Conservation (phyloP, 2,113 vertebrate genomes). For the Mirza zaza region DNA sequence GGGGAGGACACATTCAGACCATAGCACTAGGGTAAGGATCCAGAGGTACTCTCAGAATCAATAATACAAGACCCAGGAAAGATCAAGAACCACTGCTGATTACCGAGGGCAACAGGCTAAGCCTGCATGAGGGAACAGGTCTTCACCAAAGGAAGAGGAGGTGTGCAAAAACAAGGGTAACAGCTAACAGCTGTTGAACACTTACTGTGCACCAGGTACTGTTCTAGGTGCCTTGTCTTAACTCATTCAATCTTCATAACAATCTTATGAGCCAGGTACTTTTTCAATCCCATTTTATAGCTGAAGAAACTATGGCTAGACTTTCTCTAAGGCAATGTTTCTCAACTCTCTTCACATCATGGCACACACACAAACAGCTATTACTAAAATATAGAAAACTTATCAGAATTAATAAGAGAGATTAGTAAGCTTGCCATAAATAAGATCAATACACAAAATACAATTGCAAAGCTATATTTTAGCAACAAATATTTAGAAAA, state of each 20-base stretch:
- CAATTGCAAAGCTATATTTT: not conserved
- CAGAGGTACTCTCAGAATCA: not conserved
- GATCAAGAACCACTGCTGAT: not conserved
- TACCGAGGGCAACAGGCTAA: not conserved
- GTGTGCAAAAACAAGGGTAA: not conserved
- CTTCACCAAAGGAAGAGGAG: not conserved
- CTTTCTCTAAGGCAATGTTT: not conserved
- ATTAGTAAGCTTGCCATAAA: not conserved
- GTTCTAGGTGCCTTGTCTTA: not conserved
- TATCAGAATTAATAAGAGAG: not conserved
- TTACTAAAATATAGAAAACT: not conserved
- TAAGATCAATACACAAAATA: not conserved
- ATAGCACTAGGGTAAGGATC: not conserved
- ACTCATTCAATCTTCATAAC: not conserved
- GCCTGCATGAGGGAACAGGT: not conserved
- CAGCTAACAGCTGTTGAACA: not conserved
- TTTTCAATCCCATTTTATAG: not conserved
- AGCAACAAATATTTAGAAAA: slow-evolving; percentile 20
- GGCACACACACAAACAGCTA: not conserved
- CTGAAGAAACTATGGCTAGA: not conserved
- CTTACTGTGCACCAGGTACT: not conserved
- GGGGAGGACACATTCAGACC: too few relatives aligned
- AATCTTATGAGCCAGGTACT: not conserved
- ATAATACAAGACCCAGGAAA: not conserved
- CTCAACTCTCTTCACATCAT: not conserved